These are phyloP conservation scores for Siderastrea radians DNA, from an alignment of 92 coral and sea anemone genomes.

Conservation along the genomic window DNA sequence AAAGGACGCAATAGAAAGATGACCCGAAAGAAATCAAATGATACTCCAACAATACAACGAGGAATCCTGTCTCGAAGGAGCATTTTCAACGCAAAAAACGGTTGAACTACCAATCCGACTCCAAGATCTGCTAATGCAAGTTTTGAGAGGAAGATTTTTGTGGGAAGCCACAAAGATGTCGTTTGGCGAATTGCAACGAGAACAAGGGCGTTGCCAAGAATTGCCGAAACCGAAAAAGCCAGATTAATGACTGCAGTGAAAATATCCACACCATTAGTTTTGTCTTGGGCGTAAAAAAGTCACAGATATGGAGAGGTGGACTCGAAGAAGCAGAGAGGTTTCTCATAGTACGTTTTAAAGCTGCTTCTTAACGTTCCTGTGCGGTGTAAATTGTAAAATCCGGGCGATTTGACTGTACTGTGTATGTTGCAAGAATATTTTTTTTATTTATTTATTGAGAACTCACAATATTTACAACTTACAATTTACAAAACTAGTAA, in stretches of 20 bases:
- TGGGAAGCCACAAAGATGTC: conserved; percentile 10
- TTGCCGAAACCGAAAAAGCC: conserved; percentile 15
- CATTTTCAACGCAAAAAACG: not conserved
- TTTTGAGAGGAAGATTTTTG: not conserved
- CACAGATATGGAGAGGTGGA: conserved; percentile 3
- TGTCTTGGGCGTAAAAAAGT: not conserved
- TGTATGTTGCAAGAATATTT: too few species aligned
- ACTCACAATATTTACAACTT: too few species aligned
- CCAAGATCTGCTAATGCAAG: conserved; percentile 27
- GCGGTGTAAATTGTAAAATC: too few species aligned
- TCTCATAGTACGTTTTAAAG: not conserved
- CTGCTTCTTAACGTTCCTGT: too few species aligned
- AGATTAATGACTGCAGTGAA: not conserved
- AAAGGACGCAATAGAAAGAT: conserved; percentile 19
- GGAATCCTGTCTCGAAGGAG: not conserved
- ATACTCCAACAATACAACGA: conserved; percentile 6
- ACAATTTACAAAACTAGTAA: too few species aligned
- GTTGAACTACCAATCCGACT: conserved; percentile 11
- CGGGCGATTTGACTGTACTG: too few species aligned
- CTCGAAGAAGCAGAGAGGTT: not conserved
- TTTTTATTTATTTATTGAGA: too few species aligned
- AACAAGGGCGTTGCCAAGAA: conserved; percentile 19
- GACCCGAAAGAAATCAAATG: conserved; percentile 24
- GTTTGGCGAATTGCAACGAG: conserved; percentile 5
- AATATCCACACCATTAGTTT: not conserved